phyloP scores from a whole-genome alignment of 2,888 invertebrate genomes.

The Eremobia ochroleuca region DNA sequence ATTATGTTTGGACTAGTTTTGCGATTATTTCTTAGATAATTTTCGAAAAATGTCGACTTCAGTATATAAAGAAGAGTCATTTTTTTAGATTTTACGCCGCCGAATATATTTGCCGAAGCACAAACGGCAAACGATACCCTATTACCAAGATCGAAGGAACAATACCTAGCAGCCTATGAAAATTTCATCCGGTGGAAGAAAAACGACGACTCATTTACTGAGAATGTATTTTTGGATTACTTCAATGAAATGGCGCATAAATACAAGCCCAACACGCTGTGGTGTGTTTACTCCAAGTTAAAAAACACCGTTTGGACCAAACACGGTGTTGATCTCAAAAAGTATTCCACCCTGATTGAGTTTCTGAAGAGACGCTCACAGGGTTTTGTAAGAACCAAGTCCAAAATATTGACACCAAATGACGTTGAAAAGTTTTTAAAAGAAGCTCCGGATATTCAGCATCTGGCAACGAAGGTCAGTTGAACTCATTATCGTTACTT shows the following conservation, averaged over 20 bases:
- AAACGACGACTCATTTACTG: constrained; percentile 3
- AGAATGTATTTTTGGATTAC: constrained; percentile 14
- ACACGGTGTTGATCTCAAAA: constrained; percentile 22
- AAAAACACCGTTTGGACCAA: constrained; percentile 20
- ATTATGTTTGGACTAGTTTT: background rate
- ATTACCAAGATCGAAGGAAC: background rate
- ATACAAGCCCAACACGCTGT: constrained; percentile 21
- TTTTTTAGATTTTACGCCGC: constrained; percentile 3
- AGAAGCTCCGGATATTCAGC: constrained; percentile 27
- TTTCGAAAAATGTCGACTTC: background rate
- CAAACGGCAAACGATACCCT: background rate
- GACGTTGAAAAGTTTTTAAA: constrained; percentile 28
- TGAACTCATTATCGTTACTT: background rate
- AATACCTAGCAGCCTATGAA: background rate
- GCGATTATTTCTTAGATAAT: background rate
- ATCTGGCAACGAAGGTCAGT: constrained; percentile 35
- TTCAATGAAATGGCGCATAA: constrained; percentile 13
- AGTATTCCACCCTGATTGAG: background rate
- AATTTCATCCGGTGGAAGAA: constrained; percentile 25
- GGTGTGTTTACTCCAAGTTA: constrained; percentile 23
- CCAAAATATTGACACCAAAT: constrained; percentile 18
- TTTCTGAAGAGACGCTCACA: constrained; percentile 7
- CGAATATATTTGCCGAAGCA: constrained; percentile 6
- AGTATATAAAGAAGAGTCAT: background rate
- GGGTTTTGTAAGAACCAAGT: background rate